Base-by-base conservation (phyloP, 2,113 vertebrate genomes). In the Mola mola region DNA sequence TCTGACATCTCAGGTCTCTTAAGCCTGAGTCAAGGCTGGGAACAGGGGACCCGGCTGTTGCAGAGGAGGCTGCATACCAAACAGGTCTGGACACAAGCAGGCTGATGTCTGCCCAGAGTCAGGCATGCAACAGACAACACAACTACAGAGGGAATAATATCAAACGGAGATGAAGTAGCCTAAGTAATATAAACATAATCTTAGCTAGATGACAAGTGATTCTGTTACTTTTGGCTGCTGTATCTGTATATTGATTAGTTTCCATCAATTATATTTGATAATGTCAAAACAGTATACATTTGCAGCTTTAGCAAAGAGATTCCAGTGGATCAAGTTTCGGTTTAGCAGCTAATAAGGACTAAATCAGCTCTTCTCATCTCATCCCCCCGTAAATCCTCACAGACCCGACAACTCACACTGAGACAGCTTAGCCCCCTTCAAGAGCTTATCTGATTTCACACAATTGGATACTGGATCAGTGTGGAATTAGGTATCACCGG, bases 51-150 rank as follows among this genome's bases (percentile, higher is more conserved):
- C 46, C 31, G 60, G 66, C 64, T 82, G 75, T 17, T 73, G 37
- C 64, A 70, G 50, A 80, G 55, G 56, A 84, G 67, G 49, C 67
- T 75, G 78, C 90, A 92, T 92, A 87, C 90, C 89, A 80, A 91
- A 87, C 90, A 92, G 85, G 90, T 90, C 90, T 87, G 84, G 84
- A 90, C 91, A 90, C 80, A 91, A 72, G 79, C 79, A 41, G 29
- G 21, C 66, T 56, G 63, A 84, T 83, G 82, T 90, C 84, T 69
- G 85, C 81, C 75, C 61, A 50, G 41, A 64, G 72, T 52, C 61
- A 87, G 79, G 82, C 75, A 88, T 75, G 82, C 75, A 77, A 26
- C 66, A 58, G 25, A 56, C 61, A 84, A 58, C 73, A 83, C 60
- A 62, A 76, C 75, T 60, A 40, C 19, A 67, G 56, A 79, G 31